Base-by-base conservation (phyloP, 2,113 vertebrate genomes). In the Saccopteryx leptura region DNA sequence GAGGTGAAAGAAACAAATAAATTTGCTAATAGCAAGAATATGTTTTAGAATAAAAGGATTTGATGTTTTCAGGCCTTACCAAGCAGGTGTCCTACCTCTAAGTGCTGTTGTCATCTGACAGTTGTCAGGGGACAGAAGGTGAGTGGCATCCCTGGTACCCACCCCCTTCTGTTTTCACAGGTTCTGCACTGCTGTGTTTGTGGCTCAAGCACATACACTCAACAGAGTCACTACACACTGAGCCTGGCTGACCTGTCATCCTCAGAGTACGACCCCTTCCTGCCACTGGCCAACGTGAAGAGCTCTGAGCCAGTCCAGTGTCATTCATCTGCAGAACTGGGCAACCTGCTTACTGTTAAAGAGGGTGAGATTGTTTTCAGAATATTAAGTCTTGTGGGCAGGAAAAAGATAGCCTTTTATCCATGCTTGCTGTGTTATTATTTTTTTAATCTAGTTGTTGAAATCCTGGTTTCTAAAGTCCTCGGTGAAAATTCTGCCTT, bases 171-270 rank as follows among this genome's bases (percentile, higher is more conserved):
- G 28, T 90, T 28, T 82, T 46, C 28, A 7, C 97, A 99, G 99
- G 99, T 99, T 92, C 98, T 99, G 48, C 99, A 99, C 98, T 99
- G 99, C 89, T 99, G 99, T 61, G 99, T 99, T 90, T 99, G 99
- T 0, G 99, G 99, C 89, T 99, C 99, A 65, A 99, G 98, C 97
- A 99, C 99, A 0, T 99, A 99, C 69, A 99, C 98, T 5, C 99
- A 99, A 90, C 99, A 99, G 96, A 99, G 99, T 98, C 99, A 99
- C 97, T 99, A 99, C 23, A 99, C 99, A 63, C 98, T 99, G 97
- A 99, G 99, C 72, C 98, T 99, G 97, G 99, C 99, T 0, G 99
- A 99, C 97, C 98, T 99, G 94, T 99, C 98, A 0, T 98, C 98
- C 76, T 96, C 98, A 7, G 99, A 99, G 94, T 99, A 99, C 0